phyloP scores from a whole-genome alignment of 2,113 vertebrate genomes.

The Illadopsis cleaveri region DNA sequence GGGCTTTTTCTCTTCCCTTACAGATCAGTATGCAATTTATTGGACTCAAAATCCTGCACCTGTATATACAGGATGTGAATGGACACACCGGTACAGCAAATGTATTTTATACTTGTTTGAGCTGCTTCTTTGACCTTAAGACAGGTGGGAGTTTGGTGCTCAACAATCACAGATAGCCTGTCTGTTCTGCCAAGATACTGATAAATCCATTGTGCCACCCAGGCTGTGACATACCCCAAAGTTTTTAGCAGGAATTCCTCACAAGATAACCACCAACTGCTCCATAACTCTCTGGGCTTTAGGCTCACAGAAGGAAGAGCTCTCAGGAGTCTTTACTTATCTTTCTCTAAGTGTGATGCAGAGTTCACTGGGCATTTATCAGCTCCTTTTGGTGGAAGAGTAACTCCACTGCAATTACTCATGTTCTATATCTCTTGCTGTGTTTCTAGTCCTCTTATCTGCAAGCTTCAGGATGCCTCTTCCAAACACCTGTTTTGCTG shows the following conservation, averaged over 20 bases:
- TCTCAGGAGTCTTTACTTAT: neutral
- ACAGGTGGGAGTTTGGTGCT: neutral
- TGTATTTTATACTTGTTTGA: neutral
- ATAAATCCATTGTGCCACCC: neutral
- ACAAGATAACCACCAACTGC: neutral
- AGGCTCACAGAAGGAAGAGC: neutral
- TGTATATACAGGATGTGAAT: neutral
- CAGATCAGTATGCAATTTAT: neutral
- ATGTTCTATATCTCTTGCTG: neutral
- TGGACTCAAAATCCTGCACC: neutral
- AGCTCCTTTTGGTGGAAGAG: neutral
- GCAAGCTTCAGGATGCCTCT: neutral
- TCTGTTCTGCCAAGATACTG: neutral
- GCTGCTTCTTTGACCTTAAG: neutral
- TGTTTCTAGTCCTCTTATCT: neutral
- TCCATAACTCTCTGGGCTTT: neutral
- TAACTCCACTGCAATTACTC: neutral
- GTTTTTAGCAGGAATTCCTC: neutral
- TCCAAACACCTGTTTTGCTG: neutral
- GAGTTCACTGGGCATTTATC: neutral
- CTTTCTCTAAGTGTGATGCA: neutral
- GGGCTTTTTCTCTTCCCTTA: neutral
- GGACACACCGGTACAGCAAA: neutral
- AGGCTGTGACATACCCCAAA: neutral
- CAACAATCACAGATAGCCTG: fast-evolving